Evolutionary conservation across 2,797 vertebrate genomes (phyloP).

Genomic region (Acomys russatus): DNA sequence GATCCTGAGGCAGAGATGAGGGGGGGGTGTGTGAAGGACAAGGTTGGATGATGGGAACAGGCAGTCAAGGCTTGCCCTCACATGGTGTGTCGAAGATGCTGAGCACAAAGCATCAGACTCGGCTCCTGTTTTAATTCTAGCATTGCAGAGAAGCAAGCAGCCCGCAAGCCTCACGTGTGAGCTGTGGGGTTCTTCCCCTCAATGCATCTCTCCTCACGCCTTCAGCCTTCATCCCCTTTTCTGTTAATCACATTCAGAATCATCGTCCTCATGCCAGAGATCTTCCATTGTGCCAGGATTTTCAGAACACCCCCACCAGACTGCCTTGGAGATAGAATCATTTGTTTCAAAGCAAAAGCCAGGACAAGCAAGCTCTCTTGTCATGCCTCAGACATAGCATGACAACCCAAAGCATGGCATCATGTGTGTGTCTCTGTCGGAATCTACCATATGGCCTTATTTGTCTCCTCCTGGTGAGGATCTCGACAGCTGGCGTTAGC

Average conservation of each 20-base stretch:
- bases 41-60: accelerated
- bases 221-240: not conserved
- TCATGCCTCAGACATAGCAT: not conserved
- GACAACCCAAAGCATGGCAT: not conserved
- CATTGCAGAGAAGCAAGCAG: not conserved
- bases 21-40: accelerated
- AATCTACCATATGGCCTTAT: accelerated
- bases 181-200: accelerated
- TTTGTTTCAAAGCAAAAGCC: not conserved
- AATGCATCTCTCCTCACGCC: too few relatives aligned
- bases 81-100: not conserved
- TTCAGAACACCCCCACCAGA: not conserved
- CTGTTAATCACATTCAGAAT: too few relatives aligned
- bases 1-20: not conserved
- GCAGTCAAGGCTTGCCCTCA: too few relatives aligned
- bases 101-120: not conserved
- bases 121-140: not conserved
- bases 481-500: not conserved
- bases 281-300: accelerated
- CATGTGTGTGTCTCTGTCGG: not conserved
- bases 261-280: not conserved
- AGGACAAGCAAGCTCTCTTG: not conserved
- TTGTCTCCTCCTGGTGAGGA: not conserved
- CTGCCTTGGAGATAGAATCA: not conserved
- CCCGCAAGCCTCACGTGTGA: accelerated